Percentiles rank a stretch among this genome's conserved stretches.
Evolutionary conservation across 2,113 vertebrate genomes (phyloP).

Genomic region (Oenanthe melanoleuca): DNA sequence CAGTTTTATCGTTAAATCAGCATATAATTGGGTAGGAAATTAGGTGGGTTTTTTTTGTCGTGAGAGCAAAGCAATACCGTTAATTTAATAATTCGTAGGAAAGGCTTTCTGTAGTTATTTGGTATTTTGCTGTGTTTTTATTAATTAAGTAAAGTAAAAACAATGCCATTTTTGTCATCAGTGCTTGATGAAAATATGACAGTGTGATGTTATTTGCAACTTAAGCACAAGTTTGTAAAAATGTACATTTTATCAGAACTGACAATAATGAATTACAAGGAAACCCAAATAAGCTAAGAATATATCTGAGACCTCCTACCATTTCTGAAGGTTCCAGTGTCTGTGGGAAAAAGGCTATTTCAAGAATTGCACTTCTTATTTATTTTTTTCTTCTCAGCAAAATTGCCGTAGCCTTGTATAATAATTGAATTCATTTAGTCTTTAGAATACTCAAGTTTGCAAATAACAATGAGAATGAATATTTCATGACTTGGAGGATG

Average conservation of each 20-base stretch:
- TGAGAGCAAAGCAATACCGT: constrained; percentile 1
- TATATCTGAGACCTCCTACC: constrained; percentile 67
- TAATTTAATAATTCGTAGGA: constrained; percentile 64
- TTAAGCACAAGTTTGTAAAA: constrained; percentile 34
- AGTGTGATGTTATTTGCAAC: constrained; percentile 53
- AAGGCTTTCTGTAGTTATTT: constrained; percentile 20
- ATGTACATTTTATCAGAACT: constrained; percentile 16
- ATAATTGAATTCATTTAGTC: constrained; percentile 71
- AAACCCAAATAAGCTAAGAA: constrained; percentile 51
- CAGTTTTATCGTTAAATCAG: constrained; percentile 78
- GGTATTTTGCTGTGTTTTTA: constrained; percentile 15
- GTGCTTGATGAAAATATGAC: constrained; percentile 49
- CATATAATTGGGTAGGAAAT: constrained; percentile 76
- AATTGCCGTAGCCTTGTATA: constrained; percentile 22
- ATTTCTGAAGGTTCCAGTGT: constrained; percentile 14
- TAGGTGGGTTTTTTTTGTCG: background rate
- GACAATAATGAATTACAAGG: constrained; percentile 52
- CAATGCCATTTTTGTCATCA: constrained; percentile 59
- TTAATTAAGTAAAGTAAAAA: constrained; percentile 66
- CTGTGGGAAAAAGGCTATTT: constrained; percentile 18
- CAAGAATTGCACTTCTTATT: constrained; percentile 14
- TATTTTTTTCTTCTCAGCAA: constrained; percentile 49
- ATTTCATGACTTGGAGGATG: constrained; percentile 59
- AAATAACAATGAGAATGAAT: constrained; percentile 68
- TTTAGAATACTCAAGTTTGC: constrained; percentile 59